Evolutionary conservation across 2,113 vertebrate genomes (phyloP), one percentile per base, ranked within the genome.

Genomic region (Pao palembangensis): DNA sequence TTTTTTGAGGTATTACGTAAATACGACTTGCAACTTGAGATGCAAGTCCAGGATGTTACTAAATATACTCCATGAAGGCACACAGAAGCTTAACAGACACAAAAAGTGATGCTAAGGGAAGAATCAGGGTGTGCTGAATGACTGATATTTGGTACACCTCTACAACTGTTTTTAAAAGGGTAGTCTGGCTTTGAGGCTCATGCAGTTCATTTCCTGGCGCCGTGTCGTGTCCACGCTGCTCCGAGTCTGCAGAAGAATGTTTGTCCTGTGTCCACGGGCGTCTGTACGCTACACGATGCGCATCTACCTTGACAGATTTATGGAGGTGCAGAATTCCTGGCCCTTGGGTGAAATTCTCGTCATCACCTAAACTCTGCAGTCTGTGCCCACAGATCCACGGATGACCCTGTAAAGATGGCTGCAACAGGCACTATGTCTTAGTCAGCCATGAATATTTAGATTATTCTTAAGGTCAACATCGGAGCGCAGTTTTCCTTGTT

Each of bases 1-100:
- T 70, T 75, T 85, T 76, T 78, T 58, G 70, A 66, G 49, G 53
- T 31, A 54, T 49, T 71, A 67, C 13, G 12, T 75, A 75, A 79
- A 73, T 63, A 65, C 54, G 0, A 6, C 56, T 44, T 42, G 61
- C 19, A 72, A 61, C 46, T 63, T 11, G 10, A 52, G 65, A 57
- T 43, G 51, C 8, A 60, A 72, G 72, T 58, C 53, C 71, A 56
- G 63, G 66, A 57, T 57, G 76, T 76, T 70, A 5, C 83, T 84
- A 84, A 81, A 83, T 71, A 66, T 81, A 79, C 25, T 42, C 65
- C 14, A 43, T 41, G 47, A 38, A 63, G 53, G 55, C 41, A 54
- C 18, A 52, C 18, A 25, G 16, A 51, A 6, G 48, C 21, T 54
- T 8, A 20, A 57, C 12, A 51, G 19, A 55, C 6, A 53, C 21